These are phyloP conservation scores for Lycorma delicatula DNA, from an alignment of 1,140 invertebrate genomes.

Conservation along the genomic window DNA sequence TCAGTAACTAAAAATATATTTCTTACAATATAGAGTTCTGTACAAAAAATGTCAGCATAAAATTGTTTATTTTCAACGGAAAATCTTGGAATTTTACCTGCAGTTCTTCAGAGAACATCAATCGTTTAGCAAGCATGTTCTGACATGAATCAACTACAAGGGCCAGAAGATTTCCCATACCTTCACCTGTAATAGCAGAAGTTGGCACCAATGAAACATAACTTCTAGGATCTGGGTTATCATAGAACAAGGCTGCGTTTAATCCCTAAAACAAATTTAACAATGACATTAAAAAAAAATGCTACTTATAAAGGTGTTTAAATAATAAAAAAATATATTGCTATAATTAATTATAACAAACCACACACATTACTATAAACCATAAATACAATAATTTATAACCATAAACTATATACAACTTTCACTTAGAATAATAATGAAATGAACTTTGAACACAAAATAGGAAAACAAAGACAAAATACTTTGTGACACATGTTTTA, in stretches of 20 bases:
- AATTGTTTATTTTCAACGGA: too few relatives aligned
- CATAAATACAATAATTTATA: too few relatives aligned
- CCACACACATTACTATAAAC: too few relatives aligned
- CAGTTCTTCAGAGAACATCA: slow-evolving; percentile 89
- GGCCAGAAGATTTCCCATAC: slow-evolving; percentile 95
- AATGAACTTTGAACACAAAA: too few relatives aligned
- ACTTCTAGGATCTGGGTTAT: slow-evolving; percentile 86
- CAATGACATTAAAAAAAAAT: not conserved
- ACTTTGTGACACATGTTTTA: too few relatives aligned
- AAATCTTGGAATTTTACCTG: too few relatives aligned
- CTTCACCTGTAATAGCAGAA: slow-evolving; percentile 92
- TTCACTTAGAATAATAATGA: too few relatives aligned
- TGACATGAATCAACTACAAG: slow-evolving; percentile 91
- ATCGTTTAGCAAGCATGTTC: slow-evolving; percentile 76
- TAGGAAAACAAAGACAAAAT: too few relatives aligned
- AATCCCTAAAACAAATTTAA: slow-evolving; percentile 65
- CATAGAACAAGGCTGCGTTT: slow-evolving; percentile 91
- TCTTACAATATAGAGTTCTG: too few relatives aligned
- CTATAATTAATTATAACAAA: not conserved
- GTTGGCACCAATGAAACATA: slow-evolving; percentile 97
- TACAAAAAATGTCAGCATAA: too few relatives aligned
- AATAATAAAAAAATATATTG: not conserved
- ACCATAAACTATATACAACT: too few relatives aligned
- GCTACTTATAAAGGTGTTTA: not conserved
- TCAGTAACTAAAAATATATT: too few relatives aligned